Base-by-base conservation (phyloP, 1,140 invertebrate genomes). In the Hesperophylax magnus region DNA sequence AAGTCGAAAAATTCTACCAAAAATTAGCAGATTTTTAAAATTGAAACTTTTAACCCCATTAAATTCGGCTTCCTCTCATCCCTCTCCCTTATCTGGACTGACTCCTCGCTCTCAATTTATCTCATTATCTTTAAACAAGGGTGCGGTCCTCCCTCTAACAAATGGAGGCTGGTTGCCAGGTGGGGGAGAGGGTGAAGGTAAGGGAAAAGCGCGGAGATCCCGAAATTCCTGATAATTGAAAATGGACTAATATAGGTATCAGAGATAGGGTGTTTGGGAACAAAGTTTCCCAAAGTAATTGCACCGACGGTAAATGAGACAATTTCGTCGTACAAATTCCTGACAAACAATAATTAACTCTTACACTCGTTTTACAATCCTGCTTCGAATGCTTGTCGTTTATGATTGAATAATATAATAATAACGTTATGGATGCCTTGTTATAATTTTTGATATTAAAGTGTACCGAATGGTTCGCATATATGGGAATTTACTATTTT, bases 171-270 rank as follows among this genome's bases (percentile, higher is more conserved):
- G 17, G 39, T 20, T 7, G 39, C 67, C 67, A 71, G 67, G 67
- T 71, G 39, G 39, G 6, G 8, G 11, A 47, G 11, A 47, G 11
- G 27, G 39, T 11, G 39, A 3, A 11, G 11, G 39, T 27, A 27
- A 27, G 27, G 27, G 27, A 27, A 27, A 27, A 27, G 27, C 27
- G 27, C 2, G 27, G 39, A 67, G 63, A 5, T 67, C 67, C 67
- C 39, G 39, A n/a, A 47, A 71, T 71, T 75, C 71, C 54, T 75
- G 27, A 75, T 75, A 58, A 75, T 75, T 75, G 71, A 75, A 75
- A 75, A 31, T 75, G 71, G 71, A 56, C 71, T 75, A 75, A 56
- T 72, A 24, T 72, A 72, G 47, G 34, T 52, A 47, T 47, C 39
- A 47, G 39, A 14, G 39, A 39, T 34, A 65, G 61, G 22, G 17